Evolutionary conservation across 2,888 invertebrate species (phyloP), one percentile per base, ranked within the genome.

Genomic region (Argyra leucocephala): DNA sequence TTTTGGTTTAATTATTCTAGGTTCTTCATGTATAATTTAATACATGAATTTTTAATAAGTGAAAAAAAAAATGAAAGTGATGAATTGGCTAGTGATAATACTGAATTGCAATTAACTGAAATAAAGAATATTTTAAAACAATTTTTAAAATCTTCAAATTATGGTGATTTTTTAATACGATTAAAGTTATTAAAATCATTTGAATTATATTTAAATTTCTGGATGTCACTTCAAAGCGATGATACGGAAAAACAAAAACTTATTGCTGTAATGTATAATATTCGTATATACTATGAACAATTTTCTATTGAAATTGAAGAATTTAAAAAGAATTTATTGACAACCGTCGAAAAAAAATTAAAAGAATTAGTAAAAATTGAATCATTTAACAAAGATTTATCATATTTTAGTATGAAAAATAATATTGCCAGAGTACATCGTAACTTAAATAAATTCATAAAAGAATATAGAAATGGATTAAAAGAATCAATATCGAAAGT

Each of bases 281-380:
- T 93, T 2, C 85, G 90, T 76, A 83, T 87, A 74, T 96, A 93
- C 76, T 98, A 94, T 75, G 80, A 82, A 0, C 93, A 96, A 76
- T 96, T 95, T 74, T 75, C 82, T 4, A 74, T 80, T 0, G 85
- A 85, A 72, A 86, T 96, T 0, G 78, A 82, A 0, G 79, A 82
- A 0, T 84, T 85, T 63, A 86, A 94, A 12, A 85, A 85, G 63
- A 83, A 85, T 48, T 82, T 89, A 23, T 86, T 90, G 36, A 77
- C 85, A 0, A 94, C 96, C 0, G 91, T 97, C 67, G 96, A 96
- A 74, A 94, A 93, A 80, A 91, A 94, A 76, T 78, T 99, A 15
- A 89, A 89, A 70, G 96, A 96, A 71, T 94, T 93, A 75, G 91
- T 98, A 1, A 96, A 96, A 79, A 96, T 99, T 65, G 91, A 91